Percentiles rank a stretch among this genome's conserved stretches.
Evolutionary conservation across 2,797 vertebrate species (phyloP).

Genomic region (Acrossocheilus wenchowensis): DNA sequence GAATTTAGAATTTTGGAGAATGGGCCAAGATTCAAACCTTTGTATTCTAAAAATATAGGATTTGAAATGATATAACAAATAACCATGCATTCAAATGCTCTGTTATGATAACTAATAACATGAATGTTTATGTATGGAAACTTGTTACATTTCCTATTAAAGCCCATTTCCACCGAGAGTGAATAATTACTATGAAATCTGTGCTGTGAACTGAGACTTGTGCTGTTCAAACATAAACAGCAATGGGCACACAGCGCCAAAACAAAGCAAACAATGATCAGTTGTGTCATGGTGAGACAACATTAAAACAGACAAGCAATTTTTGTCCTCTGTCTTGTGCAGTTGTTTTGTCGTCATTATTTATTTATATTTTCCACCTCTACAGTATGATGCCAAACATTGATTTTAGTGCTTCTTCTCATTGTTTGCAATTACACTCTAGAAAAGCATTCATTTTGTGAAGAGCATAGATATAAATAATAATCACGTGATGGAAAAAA

Average conservation of each 20-base stretch:
- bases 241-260: not conserved
- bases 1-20: not conserved
- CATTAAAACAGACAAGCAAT: not conserved
- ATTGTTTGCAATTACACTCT: constrained; percentile 47
- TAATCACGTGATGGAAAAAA: constrained; percentile 17
- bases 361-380: not conserved
- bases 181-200: not conserved
- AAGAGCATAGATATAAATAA: constrained; percentile 47
- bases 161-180: not conserved
- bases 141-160: not conserved
- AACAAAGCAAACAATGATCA: not conserved
- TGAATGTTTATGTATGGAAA: not conserved
- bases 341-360: not conserved
- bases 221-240: not conserved
- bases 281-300: not conserved
- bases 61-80: not conserved
- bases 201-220: not conserved
- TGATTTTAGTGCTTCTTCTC: not conserved
- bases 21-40: not conserved
- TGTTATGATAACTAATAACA: not conserved
- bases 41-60: not conserved
- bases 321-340: not conserved
- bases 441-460: constrained; percentile 58
- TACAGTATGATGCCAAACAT: not conserved
- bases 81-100: not conserved